Evolutionary conservation across 2,797 vertebrate genomes (phyloP), one percentile per base, ranked within the genome.

Genomic region (Philypnodon macrostomus): DNA sequence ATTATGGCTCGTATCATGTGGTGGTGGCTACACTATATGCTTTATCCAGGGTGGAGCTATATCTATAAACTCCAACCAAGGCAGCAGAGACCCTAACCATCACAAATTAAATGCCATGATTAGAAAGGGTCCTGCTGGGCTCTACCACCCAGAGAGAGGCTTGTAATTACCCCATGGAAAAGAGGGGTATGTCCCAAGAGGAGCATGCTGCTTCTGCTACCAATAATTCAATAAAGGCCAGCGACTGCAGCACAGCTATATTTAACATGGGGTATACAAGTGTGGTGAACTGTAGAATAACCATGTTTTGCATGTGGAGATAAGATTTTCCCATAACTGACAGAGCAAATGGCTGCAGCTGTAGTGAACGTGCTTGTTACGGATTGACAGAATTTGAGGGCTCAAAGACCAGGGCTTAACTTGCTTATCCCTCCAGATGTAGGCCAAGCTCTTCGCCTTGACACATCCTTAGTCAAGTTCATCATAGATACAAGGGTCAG

Each of bases 371-470:
- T 73, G 81, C 77, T 81, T 67, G 72, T 67, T 61, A 73, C 35
- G 68, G 81, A 84, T 60, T 73, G 83, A 67, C 68, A 77, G 77
- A 82, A 81, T 80, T 74, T 70, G 40, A 68, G 66, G 74, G 82
- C 84, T 84, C 77, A 87, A 81, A 83, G 63, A 67, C 81, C 72
- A 54, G 13, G 64, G 79, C 79, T 87, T 85, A 86, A 84, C 76
- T 78, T 73, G 79, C 60, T 81, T 75, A 85, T 84, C 80, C 78
- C 59, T 67, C 75, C 80, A 82, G 83, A 88, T 87, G 85, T 81
- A 80, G 78, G 80, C 53, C 63, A 70, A 57, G 55, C 68, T 34
- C 35, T 21, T 37, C 27, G 13, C 15, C 1, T 48, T 4, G 58
- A 59, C 45, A 66, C 66, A 58, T 48, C 52, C 47, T 37, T 51